Conservation (phyloP, 2,888 invertebrate genomes). For the Eilema depressum region DNA sequence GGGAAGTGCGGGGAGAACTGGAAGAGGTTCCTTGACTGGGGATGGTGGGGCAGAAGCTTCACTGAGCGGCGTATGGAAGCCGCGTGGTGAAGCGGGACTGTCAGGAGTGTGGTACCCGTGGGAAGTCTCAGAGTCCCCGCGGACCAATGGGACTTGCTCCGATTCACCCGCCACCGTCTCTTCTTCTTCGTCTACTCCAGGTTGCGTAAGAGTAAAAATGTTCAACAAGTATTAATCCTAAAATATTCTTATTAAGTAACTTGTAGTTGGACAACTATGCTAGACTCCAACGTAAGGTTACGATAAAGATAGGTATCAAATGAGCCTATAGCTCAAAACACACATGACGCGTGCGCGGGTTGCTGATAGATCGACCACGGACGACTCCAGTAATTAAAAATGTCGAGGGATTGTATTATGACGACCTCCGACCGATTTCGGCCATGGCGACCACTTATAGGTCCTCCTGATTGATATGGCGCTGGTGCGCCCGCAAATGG, state of each 20-base stretch:
- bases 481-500: too few species aligned
- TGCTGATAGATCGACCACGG: too few species aligned
- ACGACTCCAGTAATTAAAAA: too few species aligned
- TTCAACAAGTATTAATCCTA: conserved; percentile 34
- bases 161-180: conserved; percentile 73
- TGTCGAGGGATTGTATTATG: too few species aligned
- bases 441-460: too few species aligned
- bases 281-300: background rate
- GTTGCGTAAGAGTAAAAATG: conserved; percentile 47
- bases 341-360: too few species aligned
- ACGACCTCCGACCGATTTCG: too few species aligned
- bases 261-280: background rate
- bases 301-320: background rate
- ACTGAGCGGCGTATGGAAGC: conserved; percentile 93
- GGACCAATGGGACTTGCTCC: conserved; percentile 77
- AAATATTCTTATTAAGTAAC: background rate
- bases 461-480: too few species aligned
- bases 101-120: conserved; percentile 86
- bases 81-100: conserved; percentile 83
- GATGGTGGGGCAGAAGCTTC: conserved; percentile 83
- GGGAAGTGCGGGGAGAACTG: conserved; percentile 77
- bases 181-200: conserved; percentile 72
- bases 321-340: background rate
- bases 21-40: conserved; percentile 56
- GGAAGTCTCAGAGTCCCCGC: conserved; percentile 86